Conservation (phyloP, 2,888 invertebrate genomes). For the Sphinx pinastri region DNA sequence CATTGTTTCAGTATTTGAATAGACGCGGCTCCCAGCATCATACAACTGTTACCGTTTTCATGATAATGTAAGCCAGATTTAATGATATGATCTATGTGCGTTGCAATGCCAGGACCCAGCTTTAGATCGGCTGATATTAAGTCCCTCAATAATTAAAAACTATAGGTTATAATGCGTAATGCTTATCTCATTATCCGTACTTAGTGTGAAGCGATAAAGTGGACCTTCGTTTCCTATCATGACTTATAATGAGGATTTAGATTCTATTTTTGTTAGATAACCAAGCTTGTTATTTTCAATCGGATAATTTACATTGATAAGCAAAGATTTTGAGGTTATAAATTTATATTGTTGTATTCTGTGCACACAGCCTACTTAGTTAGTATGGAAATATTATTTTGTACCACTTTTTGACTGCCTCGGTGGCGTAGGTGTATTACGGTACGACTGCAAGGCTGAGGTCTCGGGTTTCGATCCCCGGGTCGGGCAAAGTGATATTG, state of each 20-base stretch:
- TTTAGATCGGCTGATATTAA: constrained; percentile 19
- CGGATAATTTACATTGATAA: not conserved
- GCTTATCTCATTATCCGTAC: not conserved
- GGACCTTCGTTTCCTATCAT: not conserved
- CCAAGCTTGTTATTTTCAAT: not conserved
- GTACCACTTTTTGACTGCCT: too few species aligned
- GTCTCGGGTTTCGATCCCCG: too few species aligned
- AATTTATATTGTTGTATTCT: too few species aligned
- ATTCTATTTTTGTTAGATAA: not conserved
- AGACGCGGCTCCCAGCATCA: constrained; percentile 61
- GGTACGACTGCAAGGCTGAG: too few species aligned
- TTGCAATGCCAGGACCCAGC: constrained; percentile 34
- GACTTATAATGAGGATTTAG: not conserved
- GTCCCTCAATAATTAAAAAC: not conserved
- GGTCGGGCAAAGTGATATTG: too few species aligned
- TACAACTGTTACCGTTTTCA: constrained; percentile 78
- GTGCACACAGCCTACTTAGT: too few species aligned
- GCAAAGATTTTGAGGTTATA: not conserved
- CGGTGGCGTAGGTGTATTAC: too few species aligned
- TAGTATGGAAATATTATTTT: too few species aligned
- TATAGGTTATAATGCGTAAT: not conserved
- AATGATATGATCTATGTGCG: constrained; percentile 66
- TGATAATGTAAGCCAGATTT: constrained; percentile 75
- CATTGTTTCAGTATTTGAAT: constrained; percentile 80
- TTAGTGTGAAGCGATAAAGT: not conserved